A percentile compares a stretch with the other conserved stretches of the same genome.
phyloP scores from a whole-genome alignment of 2,113 vertebrate genomes.

The Anolis sagrei region DNA sequence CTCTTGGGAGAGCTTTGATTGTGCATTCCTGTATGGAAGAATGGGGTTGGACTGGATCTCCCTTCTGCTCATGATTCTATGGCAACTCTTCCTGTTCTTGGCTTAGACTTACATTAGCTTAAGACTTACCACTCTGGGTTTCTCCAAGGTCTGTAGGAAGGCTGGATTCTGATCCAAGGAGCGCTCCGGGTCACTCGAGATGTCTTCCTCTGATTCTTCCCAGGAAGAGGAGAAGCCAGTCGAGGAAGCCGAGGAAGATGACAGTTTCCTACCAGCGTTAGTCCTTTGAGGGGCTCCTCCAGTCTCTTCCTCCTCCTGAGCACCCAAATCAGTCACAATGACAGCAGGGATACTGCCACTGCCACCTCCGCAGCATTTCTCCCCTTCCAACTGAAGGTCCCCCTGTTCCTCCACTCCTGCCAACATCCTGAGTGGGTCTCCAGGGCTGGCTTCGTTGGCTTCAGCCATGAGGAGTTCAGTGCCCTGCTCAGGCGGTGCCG shows the following conservation, averaged over 20 bases:
- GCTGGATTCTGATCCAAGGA: constrained; percentile 83
- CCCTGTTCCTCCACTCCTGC: not conserved
- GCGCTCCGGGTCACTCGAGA: constrained; percentile 94
- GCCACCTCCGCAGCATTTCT: constrained; percentile 33
- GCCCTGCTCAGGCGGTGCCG: constrained; percentile 19
- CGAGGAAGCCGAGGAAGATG: constrained; percentile 94
- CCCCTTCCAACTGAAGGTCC: constrained; percentile 19
- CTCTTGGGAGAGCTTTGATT: no score
- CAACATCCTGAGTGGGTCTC: not conserved
- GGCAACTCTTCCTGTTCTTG: no score
- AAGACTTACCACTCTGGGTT: constrained; percentile 85
- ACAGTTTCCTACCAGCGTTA: constrained; percentile 88
- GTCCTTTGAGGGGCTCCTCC: constrained; percentile 71
- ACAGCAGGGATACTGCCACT: constrained; percentile 84
- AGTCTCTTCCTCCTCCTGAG: constrained; percentile 73
- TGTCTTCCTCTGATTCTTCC: constrained; percentile 97
- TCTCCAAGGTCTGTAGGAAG: constrained; percentile 87
- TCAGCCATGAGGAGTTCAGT: not conserved
- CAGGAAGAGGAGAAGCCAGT: constrained; percentile 97
- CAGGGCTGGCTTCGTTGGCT: constrained; percentile 29
- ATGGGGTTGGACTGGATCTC: no score
- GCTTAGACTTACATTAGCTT: no score
- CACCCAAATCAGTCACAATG: constrained; percentile 91
- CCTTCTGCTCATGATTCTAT: no score
- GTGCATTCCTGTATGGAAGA: no score